Evolutionary conservation across 2,888 invertebrate genomes (phyloP), one percentile per base, ranked within the genome.

Genomic region (Theretra japonica): DNA sequence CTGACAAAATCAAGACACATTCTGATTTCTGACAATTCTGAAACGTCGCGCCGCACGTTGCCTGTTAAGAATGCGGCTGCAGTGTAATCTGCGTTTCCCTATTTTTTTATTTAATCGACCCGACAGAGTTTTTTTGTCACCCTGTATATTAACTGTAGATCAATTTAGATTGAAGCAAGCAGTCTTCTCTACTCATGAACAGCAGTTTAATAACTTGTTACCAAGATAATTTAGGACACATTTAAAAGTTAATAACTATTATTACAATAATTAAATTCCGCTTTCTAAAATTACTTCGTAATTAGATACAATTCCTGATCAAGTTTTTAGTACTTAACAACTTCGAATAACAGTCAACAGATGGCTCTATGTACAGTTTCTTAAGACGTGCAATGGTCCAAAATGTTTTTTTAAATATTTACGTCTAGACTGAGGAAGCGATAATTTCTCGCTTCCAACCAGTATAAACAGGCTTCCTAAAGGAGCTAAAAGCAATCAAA

Each of bases 401-500:
- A 11, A 17, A n/a, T 33, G 33, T n/a, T 33, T 33, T 33, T 33
- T 25, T 33, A 7, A 30, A 5, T 30, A 19, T 30, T 59, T 25
- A 19, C 19, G 6, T 30, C 5, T 30, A n/a, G 17, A 6, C 53
- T n/a, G n/a, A n/a, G 41, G 41, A 41, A 41, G n/a, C n/a, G 53
- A 15, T n/a, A 53, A n/a, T n/a, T 6, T 5, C 6, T 53, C 53
- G 6, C 17, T 0, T n/a, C 17, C 17, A 53, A n/a, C 5, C 41
- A 41, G 15, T 41, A 21, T 41, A 21, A 6, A 4, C 11, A 62
- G 23, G 21, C 41, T 30, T 48, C 65, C 41, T 48, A 41, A 60
- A 60, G 15, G 17, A 65, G 65, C 4, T 65, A 41, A 23, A 23
- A 25, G 25, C 28, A 60, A 65, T 48, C 23, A 65, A 65, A 33